These are phyloP conservation scores for Orthosia incerta DNA, from an alignment of 2,888 invertebrate genomes.

Conservation along the genomic window DNA sequence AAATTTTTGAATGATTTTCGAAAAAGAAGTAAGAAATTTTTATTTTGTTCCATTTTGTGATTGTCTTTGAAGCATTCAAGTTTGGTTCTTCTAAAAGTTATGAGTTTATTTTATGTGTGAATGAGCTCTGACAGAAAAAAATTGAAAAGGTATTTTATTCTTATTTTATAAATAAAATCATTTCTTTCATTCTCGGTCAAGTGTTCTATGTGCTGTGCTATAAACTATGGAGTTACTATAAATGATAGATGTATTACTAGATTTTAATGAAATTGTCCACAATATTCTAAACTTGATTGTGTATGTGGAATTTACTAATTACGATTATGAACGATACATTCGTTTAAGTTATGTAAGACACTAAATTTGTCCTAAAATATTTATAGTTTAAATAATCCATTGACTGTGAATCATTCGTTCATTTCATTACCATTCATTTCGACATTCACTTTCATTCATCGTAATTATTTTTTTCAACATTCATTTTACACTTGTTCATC, in stretches of 20 bases:
- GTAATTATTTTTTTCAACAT: conserved; percentile 51
- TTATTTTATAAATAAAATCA: not conserved
- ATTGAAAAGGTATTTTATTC: not conserved
- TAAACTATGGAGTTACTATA: conserved; percentile 25
- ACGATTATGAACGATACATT: not conserved
- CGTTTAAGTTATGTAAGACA: not conserved
- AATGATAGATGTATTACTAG: conserved; percentile 35
- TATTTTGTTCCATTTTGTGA: not conserved
- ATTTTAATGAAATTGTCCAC: conserved; percentile 31
- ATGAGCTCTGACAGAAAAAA: not conserved
- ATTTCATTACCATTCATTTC: conserved; percentile 35
- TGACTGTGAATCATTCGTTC: conserved; percentile 33
- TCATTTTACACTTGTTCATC: conserved; percentile 23
- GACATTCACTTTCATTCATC: conserved; percentile 49
- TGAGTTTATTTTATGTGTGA: not conserved
- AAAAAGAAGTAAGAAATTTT: not conserved
- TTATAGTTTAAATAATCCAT: conserved; percentile 22
- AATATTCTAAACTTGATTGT: conserved; percentile 3
- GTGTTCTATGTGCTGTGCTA: conserved; percentile 52
- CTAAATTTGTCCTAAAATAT: not conserved
- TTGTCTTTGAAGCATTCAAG: not conserved
- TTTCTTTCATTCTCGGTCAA: conserved; percentile 10
- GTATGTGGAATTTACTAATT: conserved; percentile 1
- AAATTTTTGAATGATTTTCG: not conserved
- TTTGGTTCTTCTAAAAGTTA: not conserved